Percentiles rank a stretch among this genome's conserved stretches.
Conservation (phyloP, 2,113 vertebrate species). For the Passer montanus region DNA sequence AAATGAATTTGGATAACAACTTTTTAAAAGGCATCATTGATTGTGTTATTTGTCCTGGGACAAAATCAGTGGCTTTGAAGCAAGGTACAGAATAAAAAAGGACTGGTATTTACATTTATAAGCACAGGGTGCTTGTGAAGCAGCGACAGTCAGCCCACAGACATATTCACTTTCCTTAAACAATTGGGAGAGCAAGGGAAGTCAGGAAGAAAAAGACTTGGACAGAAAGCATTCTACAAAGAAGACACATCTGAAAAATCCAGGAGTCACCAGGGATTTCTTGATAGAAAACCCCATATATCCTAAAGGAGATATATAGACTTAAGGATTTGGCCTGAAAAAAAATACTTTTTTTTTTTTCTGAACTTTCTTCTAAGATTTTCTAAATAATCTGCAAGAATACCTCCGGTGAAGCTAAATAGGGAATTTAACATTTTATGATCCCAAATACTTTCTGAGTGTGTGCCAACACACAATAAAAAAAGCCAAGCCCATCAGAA, state of each 20-base stretch:
- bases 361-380: background rate
- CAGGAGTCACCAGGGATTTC: background rate
- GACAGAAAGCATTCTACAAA: background rate
- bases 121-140: background rate
- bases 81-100: background rate
- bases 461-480: background rate
- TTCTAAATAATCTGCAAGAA: background rate
- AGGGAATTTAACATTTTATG: background rate
- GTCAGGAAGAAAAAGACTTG: background rate
- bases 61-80: background rate
- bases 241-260: background rate
- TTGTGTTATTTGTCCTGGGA: background rate
- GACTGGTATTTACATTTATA: background rate
- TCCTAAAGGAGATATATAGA: background rate
- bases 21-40: background rate
- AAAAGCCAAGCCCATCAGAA: background rate
- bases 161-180: background rate
- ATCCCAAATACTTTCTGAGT: background rate
- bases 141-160: background rate
- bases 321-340: background rate
- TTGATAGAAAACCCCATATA: background rate
- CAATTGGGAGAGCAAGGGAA: background rate
- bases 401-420: background rate
- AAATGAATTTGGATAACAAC: background rate
- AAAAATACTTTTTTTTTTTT: background rate